Evolutionary conservation across 2,797 vertebrate genomes (phyloP).

Genomic region (Toxotes lorentzi): DNA sequence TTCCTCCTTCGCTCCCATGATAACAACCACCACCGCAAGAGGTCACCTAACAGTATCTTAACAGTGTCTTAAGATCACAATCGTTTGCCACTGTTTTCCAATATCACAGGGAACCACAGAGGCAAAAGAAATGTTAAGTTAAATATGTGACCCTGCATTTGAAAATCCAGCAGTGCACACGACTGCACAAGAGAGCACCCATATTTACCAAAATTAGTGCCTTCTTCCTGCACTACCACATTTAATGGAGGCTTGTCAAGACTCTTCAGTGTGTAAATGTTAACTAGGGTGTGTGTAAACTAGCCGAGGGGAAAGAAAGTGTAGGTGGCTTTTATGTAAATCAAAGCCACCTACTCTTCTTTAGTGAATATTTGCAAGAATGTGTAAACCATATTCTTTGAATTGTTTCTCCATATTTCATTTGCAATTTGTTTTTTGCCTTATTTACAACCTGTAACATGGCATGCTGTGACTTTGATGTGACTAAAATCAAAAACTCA

Average conservation of each 20-base stretch:
- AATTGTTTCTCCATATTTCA: neutral
- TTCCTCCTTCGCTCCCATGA: too few relatives aligned
- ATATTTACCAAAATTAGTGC: neutral
- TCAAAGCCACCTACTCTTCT: neutral
- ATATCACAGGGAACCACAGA: neutral
- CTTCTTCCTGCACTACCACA: neutral
- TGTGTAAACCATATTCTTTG: neutral
- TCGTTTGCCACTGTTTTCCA: too few relatives aligned
- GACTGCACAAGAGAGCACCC: neutral
- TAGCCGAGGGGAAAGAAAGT: neutral
- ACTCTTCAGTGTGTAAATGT: neutral
- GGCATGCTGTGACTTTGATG: neutral
- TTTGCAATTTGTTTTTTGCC: neutral
- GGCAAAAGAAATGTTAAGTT: neutral
- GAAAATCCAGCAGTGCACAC: neutral
- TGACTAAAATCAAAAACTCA: constrained; percentile 11
- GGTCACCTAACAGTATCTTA: too few relatives aligned
- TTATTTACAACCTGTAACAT: neutral
- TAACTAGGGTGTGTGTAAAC: too few relatives aligned
- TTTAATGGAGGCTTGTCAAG: neutral
- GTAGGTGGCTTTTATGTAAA: neutral
- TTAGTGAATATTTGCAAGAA: neutral
- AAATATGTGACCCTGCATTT: neutral
- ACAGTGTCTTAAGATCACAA: too few relatives aligned
- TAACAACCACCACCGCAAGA: too few relatives aligned